phyloP scores from a whole-genome alignment of 2,888 invertebrate genomes.

The Tuta absoluta region DNA sequence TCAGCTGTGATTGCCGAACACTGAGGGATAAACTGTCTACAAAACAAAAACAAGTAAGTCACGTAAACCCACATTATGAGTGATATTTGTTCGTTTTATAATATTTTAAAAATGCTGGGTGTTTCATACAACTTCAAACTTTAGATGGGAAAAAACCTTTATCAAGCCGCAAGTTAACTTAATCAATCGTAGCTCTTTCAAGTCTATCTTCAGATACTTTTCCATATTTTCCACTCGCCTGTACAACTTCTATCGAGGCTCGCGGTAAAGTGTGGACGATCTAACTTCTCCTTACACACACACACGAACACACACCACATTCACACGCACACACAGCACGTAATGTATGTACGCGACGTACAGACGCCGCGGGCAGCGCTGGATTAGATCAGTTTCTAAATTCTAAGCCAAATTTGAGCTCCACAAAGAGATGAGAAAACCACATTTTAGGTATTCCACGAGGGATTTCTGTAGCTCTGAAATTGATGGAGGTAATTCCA shows the following conservation, averaged over 20 bases:
- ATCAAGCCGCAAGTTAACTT: not conserved
- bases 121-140: no score
- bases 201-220: conserved; percentile 22
- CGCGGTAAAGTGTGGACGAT: conserved; percentile 81
- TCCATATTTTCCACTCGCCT: conserved; percentile 40
- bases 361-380: conserved; percentile 61
- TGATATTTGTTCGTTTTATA: no score
- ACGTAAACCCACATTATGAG: no score
- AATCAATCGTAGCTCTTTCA: not conserved
- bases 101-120: no score
- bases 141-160: no score
- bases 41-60: no score
- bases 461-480: conserved; percentile 16
- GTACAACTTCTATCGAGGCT: conserved; percentile 75
- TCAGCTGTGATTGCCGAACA: no score
- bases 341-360: conserved; percentile 40
- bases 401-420: conserved; percentile 27
- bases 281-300: conserved; percentile 78
- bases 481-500: conserved; percentile 16
- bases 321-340: conserved; percentile 38
- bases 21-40: no score
- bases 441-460: conserved; percentile 21
- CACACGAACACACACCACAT: conserved; percentile 43
- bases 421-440: conserved; percentile 25
- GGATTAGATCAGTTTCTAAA: conserved; percentile 60